Base-by-base conservation (phyloP, 2,888 invertebrate species). In the Hirtodrosophila trivittata region DNA sequence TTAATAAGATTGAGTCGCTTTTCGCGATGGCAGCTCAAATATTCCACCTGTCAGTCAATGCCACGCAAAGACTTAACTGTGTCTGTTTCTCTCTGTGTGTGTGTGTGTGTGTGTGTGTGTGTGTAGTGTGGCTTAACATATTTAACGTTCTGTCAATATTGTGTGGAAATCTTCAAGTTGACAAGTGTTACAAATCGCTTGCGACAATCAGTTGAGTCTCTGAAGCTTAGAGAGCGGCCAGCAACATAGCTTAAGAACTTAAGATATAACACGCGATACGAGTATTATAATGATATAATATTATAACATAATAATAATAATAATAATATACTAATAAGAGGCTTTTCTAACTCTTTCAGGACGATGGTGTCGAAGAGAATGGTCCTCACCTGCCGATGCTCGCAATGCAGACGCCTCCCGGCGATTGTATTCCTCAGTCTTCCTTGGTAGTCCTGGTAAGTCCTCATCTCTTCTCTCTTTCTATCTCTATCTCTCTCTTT, bases 301-400 rank as follows among this genome's bases (percentile, higher is more conserved):
- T 30, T 30, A n/a, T n/a, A n/a, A n/a, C n/a, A n/a, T n/a, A n/a
- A n/a, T n/a, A n/a, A n/a, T n/a, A n/a, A n/a, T n/a, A n/a, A 47
- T 37, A 51, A 51, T 18, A 13, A 12, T 30, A 41, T 21, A 30
- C 54, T 86, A 72, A 86, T 64, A 56, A 60, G 43, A 73, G 74
- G 75, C 74, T 85, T 84, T 28, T 86, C 75, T 68, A n/a, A 39
- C 46, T 38, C 3, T 93, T 94, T 8, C 93, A 97, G 96, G 96
- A 92, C 96, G 96, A 94, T 96, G 96, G 96, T 96, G 96, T 93
- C 94, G 96, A 91, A 94, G 96, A 92, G 96, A 96, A 91, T 96
- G 96, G 96, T 96, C 95, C 84, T 95, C 95, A 86, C 95, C 95
- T 87, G 95, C 95, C 84, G 96, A 96, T 91, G 95, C 96, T 86